Conservation (phyloP, 2,888 invertebrate genomes). For the Tipula helvola region DNA sequence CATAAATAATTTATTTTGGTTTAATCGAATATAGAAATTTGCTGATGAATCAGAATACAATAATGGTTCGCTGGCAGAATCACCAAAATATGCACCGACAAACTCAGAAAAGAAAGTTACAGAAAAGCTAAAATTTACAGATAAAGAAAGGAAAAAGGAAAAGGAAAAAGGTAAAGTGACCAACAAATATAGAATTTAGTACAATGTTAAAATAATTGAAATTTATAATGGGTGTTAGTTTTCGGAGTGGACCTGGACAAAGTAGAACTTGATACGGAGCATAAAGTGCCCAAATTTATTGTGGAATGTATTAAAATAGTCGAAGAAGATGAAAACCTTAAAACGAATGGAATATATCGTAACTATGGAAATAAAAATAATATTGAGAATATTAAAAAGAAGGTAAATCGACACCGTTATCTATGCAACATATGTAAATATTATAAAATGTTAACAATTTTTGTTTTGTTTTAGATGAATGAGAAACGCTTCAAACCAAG, state of each 20-base stretch:
- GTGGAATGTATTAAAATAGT: slow-evolving; percentile 66
- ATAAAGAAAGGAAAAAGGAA: slow-evolving; percentile 6
- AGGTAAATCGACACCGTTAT: slow-evolving; percentile 12
- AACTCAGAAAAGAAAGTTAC: background rate
- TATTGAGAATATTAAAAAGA: slow-evolving; percentile 33
- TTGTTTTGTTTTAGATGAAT: slow-evolving; percentile 14
- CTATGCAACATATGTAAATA: background rate
- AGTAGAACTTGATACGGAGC: slow-evolving; percentile 35
- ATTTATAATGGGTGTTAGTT: slow-evolving; percentile 15
- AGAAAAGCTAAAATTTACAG: background rate
- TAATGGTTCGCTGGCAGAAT: background rate
- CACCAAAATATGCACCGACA: background rate
- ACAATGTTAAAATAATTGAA: no score
- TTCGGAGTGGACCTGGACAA: slow-evolving; percentile 27
- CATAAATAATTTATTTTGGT: background rate
- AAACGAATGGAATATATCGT: slow-evolving; percentile 78
- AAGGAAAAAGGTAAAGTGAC: background rate
- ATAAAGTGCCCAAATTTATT: slow-evolving; percentile 72
- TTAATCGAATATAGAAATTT: background rate
- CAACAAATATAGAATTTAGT: background rate
- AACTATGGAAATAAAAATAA: slow-evolving; percentile 68
- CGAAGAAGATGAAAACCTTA: slow-evolving; percentile 64
- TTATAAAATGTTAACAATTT: no score
- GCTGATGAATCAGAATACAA: background rate
- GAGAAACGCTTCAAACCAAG: slow-evolving; percentile 9